Percentiles rank a stretch among this genome's conserved stretches.
Evolutionary conservation across 1,140 invertebrate genomes (phyloP).

Genomic region (Drosophila repleta): DNA sequence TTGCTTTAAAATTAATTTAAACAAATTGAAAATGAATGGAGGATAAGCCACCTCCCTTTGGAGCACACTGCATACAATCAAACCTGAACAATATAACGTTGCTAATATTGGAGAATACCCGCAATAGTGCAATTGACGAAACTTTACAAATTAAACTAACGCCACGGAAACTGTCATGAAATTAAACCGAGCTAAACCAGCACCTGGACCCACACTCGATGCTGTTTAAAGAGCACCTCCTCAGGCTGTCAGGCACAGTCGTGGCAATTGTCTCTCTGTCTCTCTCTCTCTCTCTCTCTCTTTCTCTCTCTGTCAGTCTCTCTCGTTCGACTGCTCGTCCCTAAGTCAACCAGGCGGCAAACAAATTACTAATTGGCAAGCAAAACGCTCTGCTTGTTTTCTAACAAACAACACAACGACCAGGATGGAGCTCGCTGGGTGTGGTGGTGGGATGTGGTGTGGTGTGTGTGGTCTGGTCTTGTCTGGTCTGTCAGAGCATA

Average conservation of each 20-base stretch:
- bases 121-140: not conserved
- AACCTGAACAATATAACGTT: no score
- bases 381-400: constrained; percentile 80
- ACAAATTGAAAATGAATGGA: constrained; percentile 66
- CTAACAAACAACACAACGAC: constrained; percentile 58
- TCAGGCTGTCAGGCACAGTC: constrained; percentile 2
- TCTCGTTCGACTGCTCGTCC: constrained; percentile 2
- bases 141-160: not conserved
- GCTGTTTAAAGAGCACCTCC: constrained; percentile 17
- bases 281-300: not conserved
- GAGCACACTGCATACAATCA: no score
- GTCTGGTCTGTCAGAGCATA: constrained; percentile 6
- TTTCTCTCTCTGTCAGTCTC: not conserved
- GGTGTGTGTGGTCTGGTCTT: constrained; percentile 15
- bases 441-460: constrained; percentile 3
- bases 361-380: constrained; percentile 82
- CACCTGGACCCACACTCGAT: not conserved
- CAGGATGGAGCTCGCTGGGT: constrained; percentile 22
- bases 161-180: not conserved
- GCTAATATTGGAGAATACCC: no score
- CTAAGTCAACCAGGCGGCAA: constrained; percentile 53
- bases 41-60: constrained; percentile 21
- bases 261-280: not conserved
- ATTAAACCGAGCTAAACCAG: not conserved
- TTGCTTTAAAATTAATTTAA: constrained; percentile 61